Evolutionary conservation across 2,888 invertebrate genomes (phyloP).

Genomic region (Hydropsyche betteni): DNA sequence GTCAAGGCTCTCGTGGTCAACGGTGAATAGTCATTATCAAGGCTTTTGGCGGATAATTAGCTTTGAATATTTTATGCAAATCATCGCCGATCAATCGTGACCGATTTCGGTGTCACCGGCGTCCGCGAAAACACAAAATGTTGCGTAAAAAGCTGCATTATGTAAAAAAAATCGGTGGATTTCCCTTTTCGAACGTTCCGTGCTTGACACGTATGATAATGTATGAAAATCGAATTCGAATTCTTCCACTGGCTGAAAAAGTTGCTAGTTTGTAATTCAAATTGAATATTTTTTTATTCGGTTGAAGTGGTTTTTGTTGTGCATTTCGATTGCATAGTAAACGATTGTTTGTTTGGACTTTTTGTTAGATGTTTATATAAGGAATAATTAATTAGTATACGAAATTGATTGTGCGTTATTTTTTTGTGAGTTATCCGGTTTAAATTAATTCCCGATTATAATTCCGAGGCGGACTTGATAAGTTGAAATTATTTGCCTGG

Average conservation of each 20-base stretch:
- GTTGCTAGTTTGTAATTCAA: background rate
- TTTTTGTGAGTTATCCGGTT: too few relatives aligned
- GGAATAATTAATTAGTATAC: too few relatives aligned
- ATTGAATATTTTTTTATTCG: background rate
- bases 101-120: background rate
- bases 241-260: background rate
- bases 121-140: too few relatives aligned
- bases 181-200: background rate
- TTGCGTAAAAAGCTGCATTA: too few relatives aligned
- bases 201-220: background rate
- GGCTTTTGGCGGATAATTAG: constrained; percentile 21
- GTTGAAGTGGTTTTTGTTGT: too few relatives aligned
- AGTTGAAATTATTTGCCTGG: too few relatives aligned
- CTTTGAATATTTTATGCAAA: constrained; percentile 37
- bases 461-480: too few relatives aligned
- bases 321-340: too few relatives aligned
- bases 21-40: constrained; percentile 35
- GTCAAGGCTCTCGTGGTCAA: constrained; percentile 30
- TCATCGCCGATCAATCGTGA: constrained; percentile 22
- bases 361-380: too few relatives aligned
- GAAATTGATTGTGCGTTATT: too few relatives aligned
- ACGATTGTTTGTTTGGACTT: too few relatives aligned
- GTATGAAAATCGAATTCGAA: constrained; percentile 5
- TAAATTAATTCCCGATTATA: too few relatives aligned
- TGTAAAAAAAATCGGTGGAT: background rate